Evolutionary conservation across 2,888 invertebrate species (phyloP).

Genomic region (Orthonychiurus folsomi): DNA sequence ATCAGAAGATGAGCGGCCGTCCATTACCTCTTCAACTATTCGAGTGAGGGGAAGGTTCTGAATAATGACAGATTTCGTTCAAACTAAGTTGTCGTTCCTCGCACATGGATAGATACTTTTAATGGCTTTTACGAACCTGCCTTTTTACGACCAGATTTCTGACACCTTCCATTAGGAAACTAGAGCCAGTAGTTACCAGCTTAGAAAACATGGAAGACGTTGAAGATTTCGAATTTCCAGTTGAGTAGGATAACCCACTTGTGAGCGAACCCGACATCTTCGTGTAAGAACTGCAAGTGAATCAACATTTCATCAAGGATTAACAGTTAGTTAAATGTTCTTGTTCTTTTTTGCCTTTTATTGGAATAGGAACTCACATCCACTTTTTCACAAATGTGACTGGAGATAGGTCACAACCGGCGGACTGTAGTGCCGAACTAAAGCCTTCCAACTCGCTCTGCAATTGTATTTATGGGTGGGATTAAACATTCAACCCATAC

Average conservation of each 20-base stretch:
- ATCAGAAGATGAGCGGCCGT: slow-evolving; percentile 65
- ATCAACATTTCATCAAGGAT: slow-evolving; percentile 2
- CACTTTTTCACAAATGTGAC: slow-evolving; percentile 84
- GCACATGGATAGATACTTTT: neutral
- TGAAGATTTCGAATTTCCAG: slow-evolving; percentile 10
- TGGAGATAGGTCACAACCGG: slow-evolving; percentile 77
- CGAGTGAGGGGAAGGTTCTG: slow-evolving; percentile 90
- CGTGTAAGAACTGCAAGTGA: slow-evolving; percentile 57
- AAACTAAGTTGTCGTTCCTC: no score
- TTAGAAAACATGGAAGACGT: slow-evolving; percentile 88
- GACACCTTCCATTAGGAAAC: slow-evolving; percentile 99
- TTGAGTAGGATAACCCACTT: slow-evolving; percentile 8
- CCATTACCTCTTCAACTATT: slow-evolving; percentile 82
- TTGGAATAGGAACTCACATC: slow-evolving; percentile 58
- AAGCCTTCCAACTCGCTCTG: slow-evolving; percentile 72
- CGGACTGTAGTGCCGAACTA: slow-evolving; percentile 63
- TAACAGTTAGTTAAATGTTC: neutral
- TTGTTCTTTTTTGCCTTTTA: no score
- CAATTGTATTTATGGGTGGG: slow-evolving; percentile 24
- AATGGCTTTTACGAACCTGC: slow-evolving; percentile 74
- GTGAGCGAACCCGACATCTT: slow-evolving; percentile 53
- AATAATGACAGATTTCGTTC: no score
- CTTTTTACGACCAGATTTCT: slow-evolving; percentile 97
- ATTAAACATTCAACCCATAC: slow-evolving; percentile 7
- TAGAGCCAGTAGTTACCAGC: slow-evolving; percentile 80